Conservation (phyloP, 2,113 vertebrate species). For the Falcunculus frontatus region DNA sequence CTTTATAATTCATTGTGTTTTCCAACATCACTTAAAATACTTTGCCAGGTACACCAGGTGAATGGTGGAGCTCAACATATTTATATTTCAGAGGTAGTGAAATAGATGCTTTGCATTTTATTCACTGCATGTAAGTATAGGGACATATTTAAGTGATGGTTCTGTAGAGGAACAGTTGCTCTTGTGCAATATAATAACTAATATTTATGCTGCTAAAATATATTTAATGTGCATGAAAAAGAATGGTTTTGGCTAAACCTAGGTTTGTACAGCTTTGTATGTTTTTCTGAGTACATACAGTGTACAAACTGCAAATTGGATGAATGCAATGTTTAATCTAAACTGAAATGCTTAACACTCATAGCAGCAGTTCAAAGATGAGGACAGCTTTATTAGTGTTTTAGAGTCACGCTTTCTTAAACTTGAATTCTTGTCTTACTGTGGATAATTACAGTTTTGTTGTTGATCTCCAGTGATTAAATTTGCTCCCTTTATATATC, state of each 20-base stretch:
- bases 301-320: fast-evolving
- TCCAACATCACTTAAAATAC: neutral
- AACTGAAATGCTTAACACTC: neutral
- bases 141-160: neutral
- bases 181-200: neutral
- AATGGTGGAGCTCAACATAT: neutral
- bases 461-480: neutral
- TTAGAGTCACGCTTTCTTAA: neutral
- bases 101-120: neutral
- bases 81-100: neutral
- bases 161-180: neutral
- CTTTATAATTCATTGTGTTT: neutral
- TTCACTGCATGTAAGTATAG: neutral
- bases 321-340: neutral
- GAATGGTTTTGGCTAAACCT: neutral
- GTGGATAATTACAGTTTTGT: neutral
- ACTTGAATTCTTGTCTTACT: neutral
- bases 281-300: neutral
- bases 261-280: neutral
- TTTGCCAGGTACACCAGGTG: neutral
- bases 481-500: neutral
- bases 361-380: neutral
- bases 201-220: neutral
- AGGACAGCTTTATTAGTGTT: neutral
- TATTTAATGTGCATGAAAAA: neutral